Evolutionary conservation across 1,140 invertebrate genomes (phyloP).

Genomic region (Drosophila erecta): DNA sequence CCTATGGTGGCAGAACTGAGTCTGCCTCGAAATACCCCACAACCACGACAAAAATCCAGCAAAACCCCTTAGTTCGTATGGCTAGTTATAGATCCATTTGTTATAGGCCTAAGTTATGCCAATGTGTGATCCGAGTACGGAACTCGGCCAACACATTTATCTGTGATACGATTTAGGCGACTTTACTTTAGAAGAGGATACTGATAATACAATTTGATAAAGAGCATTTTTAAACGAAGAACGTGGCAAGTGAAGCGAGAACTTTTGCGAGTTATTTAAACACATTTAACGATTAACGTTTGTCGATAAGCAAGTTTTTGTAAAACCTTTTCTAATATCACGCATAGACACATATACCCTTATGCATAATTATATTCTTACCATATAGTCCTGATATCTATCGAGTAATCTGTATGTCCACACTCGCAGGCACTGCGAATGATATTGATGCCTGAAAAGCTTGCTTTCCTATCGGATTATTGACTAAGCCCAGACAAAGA

Average conservation of each 20-base stretch:
- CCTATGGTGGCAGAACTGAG: constrained; percentile 77
- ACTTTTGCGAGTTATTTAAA: constrained; percentile 24
- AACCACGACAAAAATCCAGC: constrained; percentile 24
- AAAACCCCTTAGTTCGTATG: constrained; percentile 18
- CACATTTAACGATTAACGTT: constrained; percentile 37
- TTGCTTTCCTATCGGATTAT: constrained; percentile 49
- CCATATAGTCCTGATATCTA: constrained; percentile 44
- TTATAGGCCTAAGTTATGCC: constrained; percentile 71
- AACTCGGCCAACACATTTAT: constrained; percentile 63
- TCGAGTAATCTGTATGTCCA: constrained; percentile 28
- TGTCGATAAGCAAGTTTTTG: constrained; percentile 57
- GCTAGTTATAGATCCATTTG: constrained; percentile 35
- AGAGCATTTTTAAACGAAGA: constrained; percentile 13
- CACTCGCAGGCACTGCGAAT: constrained; percentile 39
- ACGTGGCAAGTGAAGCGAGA: constrained; percentile 11
- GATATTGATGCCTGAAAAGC: constrained; percentile 47
- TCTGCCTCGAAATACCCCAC: constrained; percentile 5
- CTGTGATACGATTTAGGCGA: constrained; percentile 77
- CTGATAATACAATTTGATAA: constrained; percentile 44
- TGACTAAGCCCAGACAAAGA: constrained; percentile 12
- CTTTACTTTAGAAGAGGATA: constrained; percentile 48
- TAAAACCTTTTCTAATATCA: constrained; percentile 72
- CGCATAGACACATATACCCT: constrained; percentile 32
- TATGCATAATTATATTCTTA: constrained; percentile 36
- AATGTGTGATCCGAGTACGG: constrained; percentile 41